Evolutionary conservation across 92 coral and sea anemone genomes (phyloP), one percentile per base, ranked within the genome.

Genomic region (Nematostella vectensis): DNA sequence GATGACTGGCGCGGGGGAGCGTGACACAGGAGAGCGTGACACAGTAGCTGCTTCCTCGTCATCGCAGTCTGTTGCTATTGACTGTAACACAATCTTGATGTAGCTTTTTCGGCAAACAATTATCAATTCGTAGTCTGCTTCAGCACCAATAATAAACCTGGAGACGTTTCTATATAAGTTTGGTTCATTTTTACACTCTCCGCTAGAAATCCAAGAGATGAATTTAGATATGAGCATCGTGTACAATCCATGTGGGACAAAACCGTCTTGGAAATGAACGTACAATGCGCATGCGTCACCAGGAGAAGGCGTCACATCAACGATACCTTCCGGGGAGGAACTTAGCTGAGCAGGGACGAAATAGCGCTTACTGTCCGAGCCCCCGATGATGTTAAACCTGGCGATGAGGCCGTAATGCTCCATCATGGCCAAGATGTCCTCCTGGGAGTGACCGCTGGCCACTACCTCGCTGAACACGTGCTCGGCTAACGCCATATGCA

Each of bases 311-410:
- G 74, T 78, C n/a, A 74, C 43, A n/a, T 79, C 87, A 21, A 69
- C 23, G 33, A 83, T 55, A n/a, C 38, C 56, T 58, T 74, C 68
- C 3, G 94, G 94, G 28, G 83, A 79, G n/a, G 87, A 79, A 8
- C 75, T 52, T 13, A 84, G 76, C 59, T 84, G 94, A 1, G 94
- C 87, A 15, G 94, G 94, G 3, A 84, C 94, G 31, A 84, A 84
- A 26, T 84, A 84, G 13, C 57, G 49, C 4, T 45, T 50, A 33
- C 49, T 57, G 47, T 22, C 23, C 1, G 29, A 13, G 9, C 36
- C 44, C 36, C 62, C 31, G 38, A 26, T 58, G 24, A 47, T 59
- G 18, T 55, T 26, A 47, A 81, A 81, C 55, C 36, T 65, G 2
- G 88, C 88, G 31, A 81, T 70, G 59, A 81, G 68, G 17, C 88